Evolutionary conservation across 2,797 vertebrate genomes (phyloP), one percentile per base, ranked within the genome.

Genomic region (Anguilla obscura): DNA sequence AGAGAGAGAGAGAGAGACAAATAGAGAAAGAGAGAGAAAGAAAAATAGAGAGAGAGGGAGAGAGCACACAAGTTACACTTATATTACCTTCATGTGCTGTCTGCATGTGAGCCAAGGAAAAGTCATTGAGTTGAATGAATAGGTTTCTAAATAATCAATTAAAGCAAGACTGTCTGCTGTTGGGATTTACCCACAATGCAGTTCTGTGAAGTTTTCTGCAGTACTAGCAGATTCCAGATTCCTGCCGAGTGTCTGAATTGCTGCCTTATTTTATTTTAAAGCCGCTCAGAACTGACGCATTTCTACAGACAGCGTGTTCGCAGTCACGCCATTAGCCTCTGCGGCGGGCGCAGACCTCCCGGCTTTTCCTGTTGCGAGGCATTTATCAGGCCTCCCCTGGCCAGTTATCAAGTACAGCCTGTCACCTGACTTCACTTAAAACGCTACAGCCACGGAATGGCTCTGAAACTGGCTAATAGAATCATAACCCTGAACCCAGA

Each of bases 321-420:
- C 33, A 85, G 40, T 84, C 63, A 84, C 33, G 48, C 30, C 33
- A 54, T 88, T 85, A 58, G 82, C 82, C 50, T 84, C n/a, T 83
- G 86, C 36, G 45, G 80, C 18, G 48, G 33, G 21, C 40, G 33
- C 54, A 60, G 24, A 18, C 87, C 50, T 27, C 60, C 30, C 18
- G 33, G 60, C n/a, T n/a, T 14, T 66, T 87, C 56, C 87, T 63
- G 54, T 58, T 33, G 82, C 6, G 36, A 82, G 63, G 58, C 83
- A 52, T 84, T 87, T 87, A 56, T 48, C 79, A 36, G 56, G 56
- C 69, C 80, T 87, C 80, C 79, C 84, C 58, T 69, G 58, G 85
- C 85, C 56, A 24, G 36, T 86, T 69, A 58, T 85, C 58, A 27
- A 86, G 5, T 69, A 45, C 63, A 66, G 30, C 48, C 0, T n/a